Evolutionary conservation across 2,113 vertebrate species (phyloP).

Genomic region (Leuciscus idus): DNA sequence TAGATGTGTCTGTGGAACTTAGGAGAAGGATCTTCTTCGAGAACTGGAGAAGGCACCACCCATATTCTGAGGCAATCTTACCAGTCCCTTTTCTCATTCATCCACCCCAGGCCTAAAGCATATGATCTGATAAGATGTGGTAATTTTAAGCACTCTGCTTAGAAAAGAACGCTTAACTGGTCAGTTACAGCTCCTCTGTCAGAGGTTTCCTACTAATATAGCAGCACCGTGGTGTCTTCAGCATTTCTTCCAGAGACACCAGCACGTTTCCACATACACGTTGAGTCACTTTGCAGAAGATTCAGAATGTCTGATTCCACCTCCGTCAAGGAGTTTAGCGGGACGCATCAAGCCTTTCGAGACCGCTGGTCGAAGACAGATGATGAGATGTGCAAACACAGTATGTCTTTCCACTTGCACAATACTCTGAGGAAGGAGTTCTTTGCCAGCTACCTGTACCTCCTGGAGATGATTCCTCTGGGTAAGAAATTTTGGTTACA

Average conservation of each 20-base stretch:
- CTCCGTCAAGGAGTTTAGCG: constrained; percentile 74
- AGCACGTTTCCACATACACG: neutral
- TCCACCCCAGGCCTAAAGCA: constrained; percentile 58
- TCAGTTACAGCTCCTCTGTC: constrained; percentile 64
- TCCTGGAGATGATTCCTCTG: constrained; percentile 87
- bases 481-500: constrained; percentile 76
- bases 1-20: constrained; percentile 39
- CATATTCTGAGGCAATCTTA: constrained; percentile 42
- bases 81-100: constrained; percentile 5
- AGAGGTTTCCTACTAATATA: constrained; percentile 75
- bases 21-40: constrained; percentile 23
- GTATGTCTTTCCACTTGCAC: constrained; percentile 92
- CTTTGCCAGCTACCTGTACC: constrained; percentile 94
- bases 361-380: constrained; percentile 89
- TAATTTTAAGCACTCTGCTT: constrained; percentile 71
- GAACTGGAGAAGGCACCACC: neutral
- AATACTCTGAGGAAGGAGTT: constrained; percentile 88
- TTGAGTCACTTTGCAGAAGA: neutral
- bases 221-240: constrained; percentile 66
- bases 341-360: constrained; percentile 87
- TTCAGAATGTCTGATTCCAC: constrained; percentile 12
- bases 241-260: constrained; percentile 43
- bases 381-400: constrained; percentile 87
- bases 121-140: constrained; percentile 69
- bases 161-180: constrained; percentile 68